phyloP scores from a whole-genome alignment of 2,113 vertebrate species.

The Calonectris borealis region DNA sequence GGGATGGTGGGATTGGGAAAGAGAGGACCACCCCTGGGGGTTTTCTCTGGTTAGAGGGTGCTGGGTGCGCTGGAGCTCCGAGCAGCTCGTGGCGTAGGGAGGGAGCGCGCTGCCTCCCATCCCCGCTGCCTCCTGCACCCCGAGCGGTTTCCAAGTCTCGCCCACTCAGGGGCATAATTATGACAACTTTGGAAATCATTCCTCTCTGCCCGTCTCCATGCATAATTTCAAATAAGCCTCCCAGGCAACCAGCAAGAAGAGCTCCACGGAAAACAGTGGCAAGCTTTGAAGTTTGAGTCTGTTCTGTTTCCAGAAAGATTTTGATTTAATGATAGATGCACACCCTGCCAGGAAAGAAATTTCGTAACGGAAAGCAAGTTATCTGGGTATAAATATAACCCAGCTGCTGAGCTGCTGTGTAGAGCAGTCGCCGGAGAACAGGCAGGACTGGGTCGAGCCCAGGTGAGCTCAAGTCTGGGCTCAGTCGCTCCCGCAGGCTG shows the following conservation, averaged over 20 bases:
- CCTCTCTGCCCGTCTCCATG: not conserved
- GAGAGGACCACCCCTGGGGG: not conserved
- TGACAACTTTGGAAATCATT: not conserved
- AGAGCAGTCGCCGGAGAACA: fast-evolving
- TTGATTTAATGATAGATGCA: conserved; percentile 22
- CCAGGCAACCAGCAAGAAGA: conserved; percentile 26
- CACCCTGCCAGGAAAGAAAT: not conserved
- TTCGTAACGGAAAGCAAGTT: not conserved
- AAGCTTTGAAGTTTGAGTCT: conserved; percentile 32
- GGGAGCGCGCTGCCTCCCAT: not conserved
- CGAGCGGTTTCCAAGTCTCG: fast-evolving
- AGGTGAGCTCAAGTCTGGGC: not conserved
- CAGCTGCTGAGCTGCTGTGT: fast-evolving
- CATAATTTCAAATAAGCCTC: not conserved
- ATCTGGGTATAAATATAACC: not conserved
- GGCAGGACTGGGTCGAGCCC: not conserved
- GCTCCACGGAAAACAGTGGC: not conserved
- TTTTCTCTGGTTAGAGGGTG: not conserved
- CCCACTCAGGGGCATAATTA: not conserved
- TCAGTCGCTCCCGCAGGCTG: not conserved
- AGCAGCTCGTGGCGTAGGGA: not conserved
- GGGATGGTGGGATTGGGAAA: not conserved
- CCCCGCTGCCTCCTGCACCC: not conserved
- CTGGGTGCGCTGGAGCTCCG: not conserved
- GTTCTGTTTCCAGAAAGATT: conserved; percentile 29